These are phyloP conservation scores for Lindbergichthys nudifrons DNA, from an alignment of 2,797 vertebrate species.

Conservation along the genomic window DNA sequence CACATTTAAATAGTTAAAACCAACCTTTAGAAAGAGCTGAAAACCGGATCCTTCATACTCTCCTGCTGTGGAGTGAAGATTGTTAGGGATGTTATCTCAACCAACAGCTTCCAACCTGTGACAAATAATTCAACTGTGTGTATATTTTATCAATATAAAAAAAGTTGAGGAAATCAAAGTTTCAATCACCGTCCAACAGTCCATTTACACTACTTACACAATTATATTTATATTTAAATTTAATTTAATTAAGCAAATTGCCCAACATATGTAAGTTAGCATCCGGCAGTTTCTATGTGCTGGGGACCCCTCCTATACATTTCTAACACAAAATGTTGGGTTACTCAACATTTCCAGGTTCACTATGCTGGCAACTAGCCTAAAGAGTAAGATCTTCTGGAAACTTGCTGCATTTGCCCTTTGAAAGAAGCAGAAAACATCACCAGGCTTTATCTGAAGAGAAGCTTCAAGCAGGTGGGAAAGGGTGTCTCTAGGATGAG, in stretches of 20 bases:
- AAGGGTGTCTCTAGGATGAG: too few species aligned
- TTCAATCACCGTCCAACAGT: neutral
- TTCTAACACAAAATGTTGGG: too few species aligned
- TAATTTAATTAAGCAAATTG: too few species aligned
- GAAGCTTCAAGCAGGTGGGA: too few species aligned
- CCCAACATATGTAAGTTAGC: too few species aligned
- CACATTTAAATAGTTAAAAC: neutral
- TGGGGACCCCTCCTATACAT: too few species aligned
- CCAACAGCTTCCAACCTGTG: neutral
- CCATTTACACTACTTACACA: neutral
- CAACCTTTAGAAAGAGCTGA: neutral
- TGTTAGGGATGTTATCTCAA: neutral
- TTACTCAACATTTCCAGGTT: too few species aligned
- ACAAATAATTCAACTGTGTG: neutral
- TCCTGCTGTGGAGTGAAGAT: constrained; percentile 10
- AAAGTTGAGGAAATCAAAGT: neutral
- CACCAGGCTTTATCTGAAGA: neutral
- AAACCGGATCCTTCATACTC: neutral
- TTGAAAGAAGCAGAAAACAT: neutral
- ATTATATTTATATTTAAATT: too few species aligned
- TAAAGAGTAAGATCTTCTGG: neutral
- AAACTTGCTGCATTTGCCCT: neutral
- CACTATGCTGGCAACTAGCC: too few species aligned
- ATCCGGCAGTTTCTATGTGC: too few species aligned
- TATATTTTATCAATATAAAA: neutral